Evolutionary conservation across 92 coral and sea anemone species (phyloP), one percentile per base, ranked within the genome.

Genomic region (Epizoanthus ramosus): DNA sequence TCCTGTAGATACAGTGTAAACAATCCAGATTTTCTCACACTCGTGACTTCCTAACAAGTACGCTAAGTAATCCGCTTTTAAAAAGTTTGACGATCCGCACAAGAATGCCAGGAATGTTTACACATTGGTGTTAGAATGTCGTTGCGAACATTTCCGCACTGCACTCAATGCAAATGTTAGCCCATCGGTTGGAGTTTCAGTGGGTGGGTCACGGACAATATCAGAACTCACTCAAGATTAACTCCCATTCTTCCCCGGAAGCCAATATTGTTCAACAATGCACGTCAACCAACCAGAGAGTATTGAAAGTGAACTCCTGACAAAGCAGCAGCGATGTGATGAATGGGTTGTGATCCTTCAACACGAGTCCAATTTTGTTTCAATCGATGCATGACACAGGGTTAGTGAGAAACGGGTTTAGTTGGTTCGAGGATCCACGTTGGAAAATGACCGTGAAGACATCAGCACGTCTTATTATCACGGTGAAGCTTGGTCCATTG

Each of bases 401-500:
- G 45, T 39, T 77, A 21, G 58, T 0, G 15, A 61, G 17, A 57
- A 63, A 77, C 50, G 66, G 22, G 25, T 16, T 19, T n/a, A 39
- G 52, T 12, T 43, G 24, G 57, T 43, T 59, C 7, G 41, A 6
- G 9, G 37, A 39, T 77, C 12, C 23, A 19, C 43, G 82, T 54
- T 60, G 70, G 54, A 61, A 77, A 13, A 77, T 77, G 82, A 77
- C 82, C 0, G 71, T 61, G 56, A 77, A 61, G 61, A 19, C 82
- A 3, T 77, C 82, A 19, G 82, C 82, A 7, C 82, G 82, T 16
- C 63, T 77, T 18, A 61, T 77, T 37, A 77, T 77, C 41, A 77
- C 82, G 37, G 82, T 77, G 12, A 77, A 77, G 24, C 15, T 77
- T n/a, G 82, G 71, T 4, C 71, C 82, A 3, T 47, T 68, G 82